Conservation (phyloP, 2,113 vertebrate genomes). For the Eleginops maclovinus region DNA sequence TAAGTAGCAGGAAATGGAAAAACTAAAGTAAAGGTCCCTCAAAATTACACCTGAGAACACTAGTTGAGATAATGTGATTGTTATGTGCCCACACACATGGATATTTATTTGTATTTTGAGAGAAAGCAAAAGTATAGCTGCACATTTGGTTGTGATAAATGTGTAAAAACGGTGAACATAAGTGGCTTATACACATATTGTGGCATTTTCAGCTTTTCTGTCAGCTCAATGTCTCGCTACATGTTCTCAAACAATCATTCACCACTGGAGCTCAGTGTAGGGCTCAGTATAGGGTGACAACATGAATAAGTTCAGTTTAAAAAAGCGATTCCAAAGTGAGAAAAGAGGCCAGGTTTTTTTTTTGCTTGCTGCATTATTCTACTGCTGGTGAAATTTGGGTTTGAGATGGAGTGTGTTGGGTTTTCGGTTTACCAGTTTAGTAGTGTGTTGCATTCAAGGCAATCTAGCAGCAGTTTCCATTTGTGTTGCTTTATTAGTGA, state of each 20-base stretch:
- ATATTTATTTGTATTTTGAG: background rate
- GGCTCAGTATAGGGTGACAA: slow-evolving; percentile 24
- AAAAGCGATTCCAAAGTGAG: too few relatives aligned
- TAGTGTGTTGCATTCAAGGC: background rate
- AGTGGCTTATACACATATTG: background rate
- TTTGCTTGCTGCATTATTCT: background rate
- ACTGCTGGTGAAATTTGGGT: background rate
- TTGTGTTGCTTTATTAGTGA: background rate
- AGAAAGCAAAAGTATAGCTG: background rate
- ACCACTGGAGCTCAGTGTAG: slow-evolving; percentile 6
- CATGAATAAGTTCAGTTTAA: slow-evolving; percentile 17
- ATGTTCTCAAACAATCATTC: slow-evolving; percentile 19
- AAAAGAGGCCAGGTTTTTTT: background rate
- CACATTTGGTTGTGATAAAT: too few relatives aligned
- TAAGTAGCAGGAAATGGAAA: too few relatives aligned
- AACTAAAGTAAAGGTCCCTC: too few relatives aligned
- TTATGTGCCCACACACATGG: background rate
- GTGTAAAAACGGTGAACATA: background rate
- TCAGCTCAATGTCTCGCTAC: background rate
- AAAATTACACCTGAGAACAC: too few relatives aligned
- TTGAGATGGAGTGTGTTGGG: too few relatives aligned
- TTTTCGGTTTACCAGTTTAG: too few relatives aligned
- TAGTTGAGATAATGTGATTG: too few relatives aligned
- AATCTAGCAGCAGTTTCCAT: background rate
- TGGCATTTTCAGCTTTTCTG: background rate